Percentiles rank a stretch among this genome's conserved stretches.
These are phyloP conservation scores for Lagopus muta DNA, from an alignment of 2,113 vertebrate genomes.

Conservation along the genomic window DNA sequence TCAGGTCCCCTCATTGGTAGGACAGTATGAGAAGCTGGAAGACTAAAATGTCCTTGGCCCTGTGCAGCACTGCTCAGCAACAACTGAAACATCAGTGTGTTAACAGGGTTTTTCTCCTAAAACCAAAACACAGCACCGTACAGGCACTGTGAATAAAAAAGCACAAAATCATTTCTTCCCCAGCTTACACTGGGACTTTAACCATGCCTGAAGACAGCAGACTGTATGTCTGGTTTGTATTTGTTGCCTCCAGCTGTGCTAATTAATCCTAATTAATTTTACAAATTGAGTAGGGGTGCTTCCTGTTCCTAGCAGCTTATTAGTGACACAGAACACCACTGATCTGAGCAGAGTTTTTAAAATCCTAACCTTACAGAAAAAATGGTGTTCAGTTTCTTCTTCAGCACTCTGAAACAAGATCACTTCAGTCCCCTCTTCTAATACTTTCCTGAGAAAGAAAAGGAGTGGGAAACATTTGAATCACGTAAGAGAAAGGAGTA, in stretches of 20 bases:
- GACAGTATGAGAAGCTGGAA: too few relatives aligned
- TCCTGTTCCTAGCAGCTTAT: background rate
- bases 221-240: background rate
- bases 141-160: too few relatives aligned
- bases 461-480: background rate
- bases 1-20: too few relatives aligned
- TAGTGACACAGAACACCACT: background rate
- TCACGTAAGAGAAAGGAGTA: background rate
- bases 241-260: background rate
- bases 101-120: too few relatives aligned
- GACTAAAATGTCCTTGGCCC: too few relatives aligned
- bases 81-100: too few relatives aligned
- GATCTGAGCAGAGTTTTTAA: background rate
- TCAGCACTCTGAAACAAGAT: background rate
- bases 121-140: too few relatives aligned
- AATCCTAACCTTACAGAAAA: background rate
- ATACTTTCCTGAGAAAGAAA: background rate
- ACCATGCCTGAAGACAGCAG: background rate
- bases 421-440: background rate
- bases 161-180: too few relatives aligned
- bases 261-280: background rate
- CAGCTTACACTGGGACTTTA: background rate
- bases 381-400: background rate
- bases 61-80: too few relatives aligned
- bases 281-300: background rate